These are phyloP conservation scores for Ormyrus rosae DNA, from an alignment of 2,888 invertebrate genomes.

Conservation along the genomic window DNA sequence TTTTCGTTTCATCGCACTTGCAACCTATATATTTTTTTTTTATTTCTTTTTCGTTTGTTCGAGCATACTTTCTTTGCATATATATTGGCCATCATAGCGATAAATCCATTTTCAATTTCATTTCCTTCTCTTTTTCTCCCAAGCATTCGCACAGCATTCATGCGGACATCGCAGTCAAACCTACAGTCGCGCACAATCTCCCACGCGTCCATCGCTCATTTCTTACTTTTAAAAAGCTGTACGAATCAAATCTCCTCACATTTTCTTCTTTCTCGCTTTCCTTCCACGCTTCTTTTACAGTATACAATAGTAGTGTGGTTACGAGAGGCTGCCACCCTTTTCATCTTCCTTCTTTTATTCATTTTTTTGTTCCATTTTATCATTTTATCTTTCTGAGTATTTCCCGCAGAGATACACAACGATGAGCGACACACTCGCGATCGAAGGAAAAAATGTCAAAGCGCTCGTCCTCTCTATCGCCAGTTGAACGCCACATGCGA, in stretches of 20 bases:
- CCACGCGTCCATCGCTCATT: constrained; percentile 48
- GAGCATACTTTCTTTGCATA: constrained; percentile 52
- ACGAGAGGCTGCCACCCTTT: constrained; percentile 65
- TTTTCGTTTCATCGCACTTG: constrained; percentile 43
- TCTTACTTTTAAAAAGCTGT: constrained; percentile 39
- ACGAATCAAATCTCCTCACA: constrained; percentile 55
- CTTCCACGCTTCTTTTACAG: constrained; percentile 56
- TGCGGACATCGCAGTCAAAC: constrained; percentile 46
- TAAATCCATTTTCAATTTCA: constrained; percentile 28
- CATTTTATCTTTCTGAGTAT: constrained; percentile 60
- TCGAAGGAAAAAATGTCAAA: constrained; percentile 56
- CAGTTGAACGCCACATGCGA: constrained; percentile 55
- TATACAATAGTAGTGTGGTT: constrained; percentile 67
- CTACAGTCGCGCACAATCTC: constrained; percentile 53
- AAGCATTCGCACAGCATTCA: constrained; percentile 48
- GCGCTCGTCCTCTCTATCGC: constrained; percentile 58
- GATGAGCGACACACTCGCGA: constrained; percentile 59
- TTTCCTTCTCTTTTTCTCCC: constrained; percentile 33
- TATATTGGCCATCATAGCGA: constrained; percentile 22
- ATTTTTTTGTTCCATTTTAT: constrained; percentile 49
- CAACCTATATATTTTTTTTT: constrained; percentile 33
- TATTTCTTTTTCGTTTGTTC: constrained; percentile 49
- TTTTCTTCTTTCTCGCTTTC: constrained; percentile 57
- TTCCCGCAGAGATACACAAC: constrained; percentile 60
- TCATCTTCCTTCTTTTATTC: constrained; percentile 63